Base-by-base conservation (phyloP, 1,140 invertebrate genomes). In the Littorina saxatilis region DNA sequence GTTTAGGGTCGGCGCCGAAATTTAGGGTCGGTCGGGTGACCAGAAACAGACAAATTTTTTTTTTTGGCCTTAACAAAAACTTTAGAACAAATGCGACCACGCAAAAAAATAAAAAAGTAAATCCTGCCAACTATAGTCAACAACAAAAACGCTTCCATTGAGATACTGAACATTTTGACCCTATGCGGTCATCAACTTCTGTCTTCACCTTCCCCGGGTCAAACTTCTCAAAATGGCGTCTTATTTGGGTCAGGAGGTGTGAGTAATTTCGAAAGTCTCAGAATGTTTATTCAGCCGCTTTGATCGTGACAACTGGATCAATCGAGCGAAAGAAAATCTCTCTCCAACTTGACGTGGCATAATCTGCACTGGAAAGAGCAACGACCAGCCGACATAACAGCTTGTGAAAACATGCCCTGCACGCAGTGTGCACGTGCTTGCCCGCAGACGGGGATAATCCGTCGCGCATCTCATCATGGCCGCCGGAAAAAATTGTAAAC, bases 391-490 rank as follows among this genome's bases (percentile, higher is more conserved):
- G 39, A 43, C 70, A 73, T n/a, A 29, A 73, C 70, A 43, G 70
- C 70, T n/a, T 37, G 11, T 32, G 40, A 73, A 73, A 73, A 35
- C 20, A 43, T 17, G 32, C 4, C 39, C 23, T 23, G 70, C 70
- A 73, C 39, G 70, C 70, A 39, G 39, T 43, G 70, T 73, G 70
- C 70, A 73, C 70, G 70, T 73, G 70, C 70, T 43, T 43, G 70
- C 43, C 70, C 37, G 70, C 23, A n/a, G 11, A n/a, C 70, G 35
- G 39, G 37, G 9, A 20, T 73, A 13, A 35, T 27, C 17, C 66
- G 29, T 29, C 37, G 70, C 40, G 37, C 11, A 37, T n/a, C 37
- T n/a, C 9, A 40, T 27, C 43, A 47, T 47, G 43, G 70, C 40
- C 17, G 40, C 35, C 39, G 23, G 37, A 37, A n/a, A 27, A n/a